Conservation (phyloP, 92 coral and sea anemone species). For the Phenganax stokvisi region DNA sequence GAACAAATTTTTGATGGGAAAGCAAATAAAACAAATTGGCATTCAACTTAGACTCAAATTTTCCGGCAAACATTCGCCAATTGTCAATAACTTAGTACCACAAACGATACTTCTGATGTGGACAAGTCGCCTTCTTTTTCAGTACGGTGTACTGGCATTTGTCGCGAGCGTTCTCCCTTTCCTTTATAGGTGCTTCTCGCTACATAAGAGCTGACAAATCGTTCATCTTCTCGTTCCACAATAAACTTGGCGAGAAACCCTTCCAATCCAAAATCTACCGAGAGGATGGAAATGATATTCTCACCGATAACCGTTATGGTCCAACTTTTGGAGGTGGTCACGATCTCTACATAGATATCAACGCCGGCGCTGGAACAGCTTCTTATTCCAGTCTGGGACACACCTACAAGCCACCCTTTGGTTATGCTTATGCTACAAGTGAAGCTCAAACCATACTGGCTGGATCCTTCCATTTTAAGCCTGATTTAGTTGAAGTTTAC, state of each 20-base stretch:
- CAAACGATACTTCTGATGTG: no score
- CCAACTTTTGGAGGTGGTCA: constrained; percentile 18
- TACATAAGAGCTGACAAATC: neutral
- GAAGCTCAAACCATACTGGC: neutral
- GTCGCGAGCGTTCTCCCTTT: neutral
- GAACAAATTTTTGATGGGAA: no score
- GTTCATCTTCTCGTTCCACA: neutral
- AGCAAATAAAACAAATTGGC: no score
- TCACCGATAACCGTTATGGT: neutral
- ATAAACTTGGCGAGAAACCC: neutral
- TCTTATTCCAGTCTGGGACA: neutral
- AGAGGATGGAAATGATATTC: neutral
- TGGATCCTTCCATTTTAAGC: neutral
- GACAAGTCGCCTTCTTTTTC: neutral
- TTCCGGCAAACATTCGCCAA: no score
- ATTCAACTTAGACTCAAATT: no score
- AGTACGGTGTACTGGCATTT: neutral
- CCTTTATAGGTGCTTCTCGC: neutral
- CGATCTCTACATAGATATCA: constrained; percentile 1
- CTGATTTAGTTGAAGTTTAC: neutral
- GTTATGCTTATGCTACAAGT: neutral
- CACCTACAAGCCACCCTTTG: constrained; percentile 19
- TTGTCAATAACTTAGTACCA: no score
- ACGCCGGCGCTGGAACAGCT: constrained; percentile 6
- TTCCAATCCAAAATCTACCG: neutral